Base-by-base conservation (phyloP, 2,888 invertebrate species). In the Amiota mariae region DNA sequence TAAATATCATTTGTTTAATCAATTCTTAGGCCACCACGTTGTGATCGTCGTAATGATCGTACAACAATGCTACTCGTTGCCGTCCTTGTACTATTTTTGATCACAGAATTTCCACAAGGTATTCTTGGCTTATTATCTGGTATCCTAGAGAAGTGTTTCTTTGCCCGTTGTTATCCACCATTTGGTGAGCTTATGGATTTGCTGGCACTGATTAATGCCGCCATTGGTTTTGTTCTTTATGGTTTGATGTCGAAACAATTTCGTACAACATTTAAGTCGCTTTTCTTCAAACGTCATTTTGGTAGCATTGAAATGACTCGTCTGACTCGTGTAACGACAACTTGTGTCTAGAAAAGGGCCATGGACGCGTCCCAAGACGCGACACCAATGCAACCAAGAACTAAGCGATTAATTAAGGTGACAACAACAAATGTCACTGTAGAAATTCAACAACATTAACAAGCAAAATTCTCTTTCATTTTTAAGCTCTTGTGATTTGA, bases 231-330 rank as follows among this genome's bases (percentile, higher is more conserved):
- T 87, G 94, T 98, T 72, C 92, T 98, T 61, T 98, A 98, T 89
- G 98, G 97, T 86, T 92, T 95, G 71, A 98, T 98, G 98, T 97
- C 97, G 76, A 93, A 95, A 77, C 97, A 97, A 91, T 98, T 98
- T 89, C 92, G 98, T 15, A 93, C 93, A 80, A 95, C 95, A 1
- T 96, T 97, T 70, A 87, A 89, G 47, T 88, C 90, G 11, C 72
- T 90, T 24, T 97, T 97, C 89, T 92, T 96, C 85, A 91, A 95
- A 75, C 94, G 94, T 84, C 91, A 95, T 73, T 94, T 87, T 64
- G 85, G 87, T 73, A 85, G 86, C 78, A 81, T 86, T 11, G 90
- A 90, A 80, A 87, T 89, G 88, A 88, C 89, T 0, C 84, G 89
- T 3, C 80, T 88, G 47, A 90, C 90, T 15, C 82, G 89, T 1